Conservation (phyloP, 2,888 invertebrate genomes). For the Lepidochitona cinerea region DNA sequence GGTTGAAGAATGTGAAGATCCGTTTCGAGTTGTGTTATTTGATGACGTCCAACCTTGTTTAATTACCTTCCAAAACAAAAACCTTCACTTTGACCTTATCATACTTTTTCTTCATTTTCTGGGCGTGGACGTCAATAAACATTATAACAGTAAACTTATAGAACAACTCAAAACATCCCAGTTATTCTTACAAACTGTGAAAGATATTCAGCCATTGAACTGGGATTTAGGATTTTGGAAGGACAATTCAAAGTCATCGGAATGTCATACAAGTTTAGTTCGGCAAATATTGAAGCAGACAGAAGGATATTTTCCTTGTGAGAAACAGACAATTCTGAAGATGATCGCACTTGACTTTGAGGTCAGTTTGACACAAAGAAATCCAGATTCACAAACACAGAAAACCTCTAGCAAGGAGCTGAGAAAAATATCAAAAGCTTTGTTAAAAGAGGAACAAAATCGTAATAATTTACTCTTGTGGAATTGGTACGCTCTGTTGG, state of each 20-base stretch:
- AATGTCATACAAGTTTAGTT: conserved; percentile 15
- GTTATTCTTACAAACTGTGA: background rate
- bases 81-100: conserved; percentile 8
- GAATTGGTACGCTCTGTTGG: conserved; percentile 61
- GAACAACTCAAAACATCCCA: background rate
- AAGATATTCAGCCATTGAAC: background rate
- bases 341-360: conserved; percentile 28
- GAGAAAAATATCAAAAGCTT: conserved; percentile 59
- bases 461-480: conserved; percentile 67
- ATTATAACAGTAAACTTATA: background rate
- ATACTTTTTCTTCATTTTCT: conserved; percentile 25
- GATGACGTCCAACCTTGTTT: conserved; percentile 66
- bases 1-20: conserved; percentile 70
- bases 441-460: conserved; percentile 63
- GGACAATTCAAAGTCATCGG: background rate
- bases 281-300: conserved; percentile 33
- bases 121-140: conserved; percentile 4
- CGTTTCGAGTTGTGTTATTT: conserved; percentile 68
- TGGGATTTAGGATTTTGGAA: background rate
- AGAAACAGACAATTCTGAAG: conserved; percentile 39
- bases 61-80: conserved; percentile 27
- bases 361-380: conserved; percentile 10
- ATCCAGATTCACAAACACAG: conserved; percentile 8
- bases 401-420: conserved; percentile 52
- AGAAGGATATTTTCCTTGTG: conserved; percentile 31